Evolutionary conservation across 1,140 invertebrate species (phyloP).

Genomic region (Dendrolimus punctatus): DNA sequence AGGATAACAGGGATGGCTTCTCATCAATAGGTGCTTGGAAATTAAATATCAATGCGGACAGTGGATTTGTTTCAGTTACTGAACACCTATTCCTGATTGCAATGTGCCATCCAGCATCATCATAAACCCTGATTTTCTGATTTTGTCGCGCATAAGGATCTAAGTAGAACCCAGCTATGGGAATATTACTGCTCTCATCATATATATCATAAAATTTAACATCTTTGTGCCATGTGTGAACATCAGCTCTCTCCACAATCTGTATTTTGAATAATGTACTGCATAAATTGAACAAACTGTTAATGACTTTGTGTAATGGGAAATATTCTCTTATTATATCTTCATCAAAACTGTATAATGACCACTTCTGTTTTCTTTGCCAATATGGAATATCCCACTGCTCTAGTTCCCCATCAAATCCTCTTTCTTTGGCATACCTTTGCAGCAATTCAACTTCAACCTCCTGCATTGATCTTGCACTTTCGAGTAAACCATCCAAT

Average conservation of each 20-base stretch:
- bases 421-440: slow-evolving; percentile 82
- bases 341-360: slow-evolving; percentile 79
- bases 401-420: slow-evolving; percentile 80
- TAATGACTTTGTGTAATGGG: slow-evolving; percentile 83
- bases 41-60: slow-evolving; percentile 88
- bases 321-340: slow-evolving; percentile 86
- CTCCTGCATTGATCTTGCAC: slow-evolving; percentile 81
- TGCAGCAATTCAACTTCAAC: slow-evolving; percentile 82
- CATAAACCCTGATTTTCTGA: slow-evolving; percentile 74
- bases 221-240: slow-evolving; percentile 86
- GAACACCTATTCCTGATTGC: slow-evolving; percentile 79
- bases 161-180: slow-evolving; percentile 86
- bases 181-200: slow-evolving; percentile 77
- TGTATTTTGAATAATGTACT: slow-evolving; percentile 87
- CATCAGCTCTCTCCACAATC: slow-evolving; percentile 79
- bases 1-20: slow-evolving; percentile 80
- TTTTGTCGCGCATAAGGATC: slow-evolving; percentile 83
- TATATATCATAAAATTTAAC: slow-evolving; percentile 88
- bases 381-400: slow-evolving; percentile 93
- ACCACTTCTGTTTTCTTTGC: slow-evolving; percentile 80
- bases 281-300: slow-evolving; percentile 82
- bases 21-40: slow-evolving; percentile 77
- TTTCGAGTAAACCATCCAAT: slow-evolving; percentile 79
- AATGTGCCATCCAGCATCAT: slow-evolving; percentile 79
- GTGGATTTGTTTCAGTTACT: slow-evolving; percentile 74